A percentile compares a stretch with the other conserved stretches of the same genome.
Conservation (phyloP, 2,888 invertebrate species). For the Sylvicola cinctus region DNA sequence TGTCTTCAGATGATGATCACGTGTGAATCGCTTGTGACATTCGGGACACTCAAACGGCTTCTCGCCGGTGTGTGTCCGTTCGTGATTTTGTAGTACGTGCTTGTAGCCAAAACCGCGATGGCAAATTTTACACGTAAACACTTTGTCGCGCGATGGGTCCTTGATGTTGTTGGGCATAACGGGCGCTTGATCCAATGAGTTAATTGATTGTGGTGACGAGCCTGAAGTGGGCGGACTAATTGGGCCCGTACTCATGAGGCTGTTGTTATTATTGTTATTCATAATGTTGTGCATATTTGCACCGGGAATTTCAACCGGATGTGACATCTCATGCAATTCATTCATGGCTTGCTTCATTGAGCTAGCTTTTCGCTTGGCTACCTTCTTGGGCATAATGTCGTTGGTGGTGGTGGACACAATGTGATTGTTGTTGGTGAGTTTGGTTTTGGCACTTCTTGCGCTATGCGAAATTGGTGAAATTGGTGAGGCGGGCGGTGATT, state of each 20-base stretch:
- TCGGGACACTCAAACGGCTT: slow-evolving; percentile 85
- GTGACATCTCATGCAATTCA: slow-evolving; percentile 5
- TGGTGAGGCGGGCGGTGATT: slow-evolving; percentile 22
- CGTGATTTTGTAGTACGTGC: slow-evolving; percentile 85
- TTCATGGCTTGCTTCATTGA: slow-evolving; percentile 21
- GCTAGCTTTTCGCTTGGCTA: slow-evolving; percentile 14
- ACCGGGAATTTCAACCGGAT: slow-evolving; percentile 16
- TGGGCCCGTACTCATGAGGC: slow-evolving; percentile 16
- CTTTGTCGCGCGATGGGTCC: slow-evolving; percentile 48
- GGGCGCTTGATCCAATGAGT: slow-evolving; percentile 10
- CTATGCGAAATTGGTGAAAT: slow-evolving; percentile 14
- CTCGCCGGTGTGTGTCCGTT: slow-evolving; percentile 85
- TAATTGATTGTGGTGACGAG: slow-evolving; percentile 28
- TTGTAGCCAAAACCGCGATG: slow-evolving; percentile 82
- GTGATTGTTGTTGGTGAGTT: slow-evolving; percentile 7
- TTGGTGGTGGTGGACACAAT: slow-evolving; percentile 12
- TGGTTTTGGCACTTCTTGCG: slow-evolving; percentile 6
- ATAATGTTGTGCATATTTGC: slow-evolving; percentile 16
- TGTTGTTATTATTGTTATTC: slow-evolving; percentile 4
- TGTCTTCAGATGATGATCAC: slow-evolving; percentile 84
- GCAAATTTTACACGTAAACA: slow-evolving; percentile 76
- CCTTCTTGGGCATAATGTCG: slow-evolving; percentile 14
- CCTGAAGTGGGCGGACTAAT: slow-evolving; percentile 33
- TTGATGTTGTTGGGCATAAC: slow-evolving; percentile 14
- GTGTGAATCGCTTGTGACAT: slow-evolving; percentile 79